phyloP scores from a whole-genome alignment of 1,140 invertebrate genomes.

The Drosophila ambigua region DNA sequence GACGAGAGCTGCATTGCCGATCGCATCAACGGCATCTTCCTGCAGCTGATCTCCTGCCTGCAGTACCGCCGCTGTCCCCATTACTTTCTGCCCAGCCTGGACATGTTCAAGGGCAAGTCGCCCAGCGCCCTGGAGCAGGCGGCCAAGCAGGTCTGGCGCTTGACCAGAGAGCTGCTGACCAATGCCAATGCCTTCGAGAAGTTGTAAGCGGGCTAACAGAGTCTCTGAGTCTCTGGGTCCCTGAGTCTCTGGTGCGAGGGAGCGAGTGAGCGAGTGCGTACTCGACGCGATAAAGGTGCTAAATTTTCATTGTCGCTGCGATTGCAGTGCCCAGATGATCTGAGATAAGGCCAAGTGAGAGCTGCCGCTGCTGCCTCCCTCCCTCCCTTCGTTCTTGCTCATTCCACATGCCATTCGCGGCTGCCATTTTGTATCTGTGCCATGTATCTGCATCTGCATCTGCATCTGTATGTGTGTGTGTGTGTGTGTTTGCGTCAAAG shows the following conservation, averaged over 20 bases:
- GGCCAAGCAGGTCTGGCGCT: conserved; percentile 95
- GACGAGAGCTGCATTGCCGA: conserved; percentile 95
- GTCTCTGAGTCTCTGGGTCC: no score
- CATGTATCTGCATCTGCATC: conserved; percentile 1
- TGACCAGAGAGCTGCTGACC: conserved; percentile 95
- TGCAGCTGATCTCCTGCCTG: conserved; percentile 96
- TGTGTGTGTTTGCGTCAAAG: conserved; percentile 38
- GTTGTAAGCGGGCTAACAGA: conserved; percentile 85
- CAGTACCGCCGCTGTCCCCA: conserved; percentile 97
- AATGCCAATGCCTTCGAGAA: conserved; percentile 95
- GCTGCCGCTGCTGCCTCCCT: conserved; percentile 25
- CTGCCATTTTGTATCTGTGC: conserved; percentile 54
- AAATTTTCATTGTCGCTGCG: conserved; percentile 59
- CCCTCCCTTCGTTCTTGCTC: background rate
- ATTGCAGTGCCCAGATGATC: conserved; percentile 32
- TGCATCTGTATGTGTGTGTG: background rate
- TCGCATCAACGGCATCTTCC: conserved; percentile 95
- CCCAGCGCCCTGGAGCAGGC: conserved; percentile 93
- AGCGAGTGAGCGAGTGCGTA: background rate
- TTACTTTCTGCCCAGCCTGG: conserved; percentile 94
- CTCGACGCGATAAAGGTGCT: conserved; percentile 44
- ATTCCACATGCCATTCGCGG: conserved; percentile 9
- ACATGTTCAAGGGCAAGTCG: conserved; percentile 95
- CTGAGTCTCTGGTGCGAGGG: background rate
- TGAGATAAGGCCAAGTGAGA: conserved; percentile 30